Conservation (phyloP, 2,888 invertebrate species). For the Charanyca ferruginea region DNA sequence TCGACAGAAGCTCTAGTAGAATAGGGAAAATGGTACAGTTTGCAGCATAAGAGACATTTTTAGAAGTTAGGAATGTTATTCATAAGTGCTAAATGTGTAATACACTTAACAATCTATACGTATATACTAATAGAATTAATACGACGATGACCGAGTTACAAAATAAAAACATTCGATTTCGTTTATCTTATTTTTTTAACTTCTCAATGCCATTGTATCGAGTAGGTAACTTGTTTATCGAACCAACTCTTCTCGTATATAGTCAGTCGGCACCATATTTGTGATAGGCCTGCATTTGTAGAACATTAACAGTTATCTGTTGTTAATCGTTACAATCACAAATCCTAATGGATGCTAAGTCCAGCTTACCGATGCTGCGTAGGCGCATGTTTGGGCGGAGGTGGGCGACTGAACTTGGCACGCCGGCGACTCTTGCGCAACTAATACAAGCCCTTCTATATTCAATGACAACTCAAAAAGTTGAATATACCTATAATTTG, state of each 20-base stretch:
- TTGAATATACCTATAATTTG: conserved; percentile 47
- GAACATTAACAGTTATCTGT: conserved; percentile 56
- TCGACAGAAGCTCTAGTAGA: conserved; percentile 7
- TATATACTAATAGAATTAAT: neutral
- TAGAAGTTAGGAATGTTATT: neutral
- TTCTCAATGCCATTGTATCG: conserved; percentile 1
- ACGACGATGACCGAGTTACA: neutral
- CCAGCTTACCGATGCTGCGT: conserved; percentile 73
- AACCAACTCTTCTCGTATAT: conserved; percentile 14
- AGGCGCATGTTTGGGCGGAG: conserved; percentile 79
- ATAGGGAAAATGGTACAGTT: neutral
- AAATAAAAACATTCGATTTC: neutral
- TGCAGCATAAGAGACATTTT: neutral
- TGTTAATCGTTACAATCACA: conserved; percentile 59
- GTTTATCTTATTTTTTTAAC: neutral
- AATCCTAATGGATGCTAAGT: conserved; percentile 65
- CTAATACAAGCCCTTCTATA: conserved; percentile 77
- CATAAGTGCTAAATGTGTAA: too few relatives aligned
- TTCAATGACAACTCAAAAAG: conserved; percentile 68
- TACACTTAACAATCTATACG: neutral
- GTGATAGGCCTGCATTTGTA: conserved; percentile 39
- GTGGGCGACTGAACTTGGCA: conserved; percentile 87
- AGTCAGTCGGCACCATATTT: conserved; percentile 37
- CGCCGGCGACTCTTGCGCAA: conserved; percentile 77
- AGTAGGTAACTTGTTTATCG: conserved; percentile 7